These are phyloP conservation scores for Encarsia formosa DNA, from an alignment of 2,888 invertebrate genomes.

Conservation along the genomic window DNA sequence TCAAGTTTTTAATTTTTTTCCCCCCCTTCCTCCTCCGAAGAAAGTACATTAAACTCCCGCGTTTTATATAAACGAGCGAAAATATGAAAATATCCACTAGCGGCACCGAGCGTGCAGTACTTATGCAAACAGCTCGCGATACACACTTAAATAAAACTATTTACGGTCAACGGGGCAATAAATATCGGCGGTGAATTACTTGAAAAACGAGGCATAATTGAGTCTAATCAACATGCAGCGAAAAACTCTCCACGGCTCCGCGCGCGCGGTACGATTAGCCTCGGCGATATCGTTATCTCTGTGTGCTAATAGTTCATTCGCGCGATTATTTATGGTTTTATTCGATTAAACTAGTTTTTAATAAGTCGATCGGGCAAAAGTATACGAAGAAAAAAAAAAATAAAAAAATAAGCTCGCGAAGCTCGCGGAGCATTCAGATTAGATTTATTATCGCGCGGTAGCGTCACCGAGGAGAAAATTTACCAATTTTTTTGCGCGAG, in stretches of 20 bases:
- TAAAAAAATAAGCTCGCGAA: background rate
- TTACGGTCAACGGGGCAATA: too few species aligned
- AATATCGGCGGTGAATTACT: constrained; percentile 13
- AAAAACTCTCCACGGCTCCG: constrained; percentile 1
- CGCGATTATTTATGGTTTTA: constrained; percentile 22
- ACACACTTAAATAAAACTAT: too few species aligned
- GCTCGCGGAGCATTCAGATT: constrained; percentile 13
- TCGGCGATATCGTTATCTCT: constrained; percentile 18
- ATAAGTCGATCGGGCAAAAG: background rate
- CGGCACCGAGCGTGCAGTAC: too few species aligned
- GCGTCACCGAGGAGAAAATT: too few species aligned
- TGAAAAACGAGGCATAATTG: background rate
- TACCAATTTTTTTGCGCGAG: too few species aligned
- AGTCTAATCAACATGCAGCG: constrained; percentile 8
- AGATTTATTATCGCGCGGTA: constrained; percentile 10
- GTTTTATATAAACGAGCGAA: too few species aligned
- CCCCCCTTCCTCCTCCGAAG: too few species aligned
- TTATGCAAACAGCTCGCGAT: too few species aligned
- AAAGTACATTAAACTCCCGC: too few species aligned
- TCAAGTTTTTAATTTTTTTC: too few species aligned
- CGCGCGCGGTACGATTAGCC: constrained; percentile 15
- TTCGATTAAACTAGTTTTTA: constrained; percentile 18
- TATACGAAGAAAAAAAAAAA: background rate
- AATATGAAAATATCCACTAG: too few species aligned
- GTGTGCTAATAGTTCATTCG: constrained; percentile 24